Conservation (phyloP, 1,140 invertebrate genomes). For the Drosophila nigromelanica region DNA sequence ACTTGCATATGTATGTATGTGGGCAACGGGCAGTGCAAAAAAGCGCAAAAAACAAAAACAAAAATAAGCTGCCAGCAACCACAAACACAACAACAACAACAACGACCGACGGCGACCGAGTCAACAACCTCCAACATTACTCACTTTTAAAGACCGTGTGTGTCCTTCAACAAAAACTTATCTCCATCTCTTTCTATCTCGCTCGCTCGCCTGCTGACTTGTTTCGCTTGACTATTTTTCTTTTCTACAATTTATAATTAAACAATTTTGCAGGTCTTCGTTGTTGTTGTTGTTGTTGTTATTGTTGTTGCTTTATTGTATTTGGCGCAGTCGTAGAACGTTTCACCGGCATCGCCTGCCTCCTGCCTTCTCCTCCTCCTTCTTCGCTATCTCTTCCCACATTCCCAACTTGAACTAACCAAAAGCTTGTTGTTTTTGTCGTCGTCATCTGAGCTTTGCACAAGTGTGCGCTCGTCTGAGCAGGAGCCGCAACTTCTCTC, state of each 20-base stretch:
- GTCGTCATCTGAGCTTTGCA: constrained; percentile 45
- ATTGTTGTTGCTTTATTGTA: constrained; percentile 22
- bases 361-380: constrained; percentile 7
- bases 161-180: constrained; percentile 83
- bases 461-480: constrained; percentile 57
- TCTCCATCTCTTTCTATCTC: constrained; percentile 55
- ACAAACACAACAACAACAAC: constrained; percentile 25
- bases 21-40: constrained; percentile 67
- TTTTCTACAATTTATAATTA: constrained; percentile 82
- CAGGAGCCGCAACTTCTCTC: constrained; percentile 17
- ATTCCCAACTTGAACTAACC: constrained; percentile 40
- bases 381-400: background rate
- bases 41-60: constrained; percentile 33
- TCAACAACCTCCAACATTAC: constrained; percentile 83
- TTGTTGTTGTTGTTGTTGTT: too few species aligned
- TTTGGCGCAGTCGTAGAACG: constrained; percentile 1
- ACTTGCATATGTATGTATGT: constrained; percentile 27
- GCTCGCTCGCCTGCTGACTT: constrained; percentile 22
- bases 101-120: constrained; percentile 47
- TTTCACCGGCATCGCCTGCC: background rate
- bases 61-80: constrained; percentile 4
- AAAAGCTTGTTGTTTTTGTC: constrained; percentile 48
- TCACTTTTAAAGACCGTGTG: constrained; percentile 83
- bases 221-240: constrained; percentile 30
- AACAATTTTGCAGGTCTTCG: constrained; percentile 60